A percentile compares a stretch with the other conserved stretches of the same genome.
Conservation (phyloP, 2,113 vertebrate genomes). For the Caranx ignobilis region DNA sequence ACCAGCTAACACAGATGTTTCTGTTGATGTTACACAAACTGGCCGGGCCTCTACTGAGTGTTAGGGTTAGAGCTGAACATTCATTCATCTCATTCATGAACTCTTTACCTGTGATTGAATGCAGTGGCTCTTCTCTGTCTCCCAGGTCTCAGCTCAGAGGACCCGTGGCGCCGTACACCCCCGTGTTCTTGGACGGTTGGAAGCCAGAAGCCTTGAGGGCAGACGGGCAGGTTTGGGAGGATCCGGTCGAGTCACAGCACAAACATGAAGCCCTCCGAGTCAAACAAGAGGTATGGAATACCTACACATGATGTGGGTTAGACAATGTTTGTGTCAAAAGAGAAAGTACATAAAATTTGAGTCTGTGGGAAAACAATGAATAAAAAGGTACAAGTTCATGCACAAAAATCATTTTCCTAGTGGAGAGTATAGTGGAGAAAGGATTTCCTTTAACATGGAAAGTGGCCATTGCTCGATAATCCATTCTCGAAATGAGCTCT, state of each 20-base stretch:
- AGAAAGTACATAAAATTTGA: too few relatives aligned
- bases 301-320: background rate
- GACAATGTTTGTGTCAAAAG: conserved; percentile 6
- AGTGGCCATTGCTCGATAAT: too few relatives aligned
- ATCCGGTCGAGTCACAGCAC: conserved; percentile 89
- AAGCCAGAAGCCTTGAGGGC: conserved; percentile 77
- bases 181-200: conserved; percentile 88
- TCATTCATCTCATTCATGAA: background rate
- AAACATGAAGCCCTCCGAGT: conserved; percentile 83
- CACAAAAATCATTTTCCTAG: too few relatives aligned
- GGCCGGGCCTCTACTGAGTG: too few relatives aligned
- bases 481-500: too few relatives aligned
- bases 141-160: conserved; percentile 84
- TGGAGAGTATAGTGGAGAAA: too few relatives aligned
- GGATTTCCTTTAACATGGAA: too few relatives aligned
- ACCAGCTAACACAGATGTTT: background rate
- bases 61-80: too few relatives aligned
- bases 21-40: too few relatives aligned
- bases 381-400: too few relatives aligned
- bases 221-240: conserved; percentile 87
- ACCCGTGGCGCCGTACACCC: conserved; percentile 82
- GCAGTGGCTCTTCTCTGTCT: background rate
- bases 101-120: background rate
- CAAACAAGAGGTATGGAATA: conserved; percentile 76
- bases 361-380: too few relatives aligned